Evolutionary conservation across 2,113 vertebrate genomes (phyloP).

Genomic region (Myotis davidii): DNA sequence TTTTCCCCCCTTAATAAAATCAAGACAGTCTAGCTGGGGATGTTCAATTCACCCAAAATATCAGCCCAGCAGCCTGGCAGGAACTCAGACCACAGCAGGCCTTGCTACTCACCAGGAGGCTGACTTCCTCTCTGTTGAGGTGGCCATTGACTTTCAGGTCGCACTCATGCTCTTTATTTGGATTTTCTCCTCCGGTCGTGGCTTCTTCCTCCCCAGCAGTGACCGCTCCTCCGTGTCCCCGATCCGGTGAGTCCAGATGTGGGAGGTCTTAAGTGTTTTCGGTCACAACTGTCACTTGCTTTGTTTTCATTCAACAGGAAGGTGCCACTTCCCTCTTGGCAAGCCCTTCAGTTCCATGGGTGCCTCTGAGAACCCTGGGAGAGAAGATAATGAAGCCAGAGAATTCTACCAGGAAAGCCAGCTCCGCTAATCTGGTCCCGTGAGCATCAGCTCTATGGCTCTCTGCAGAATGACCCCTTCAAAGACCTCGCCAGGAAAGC

Average conservation of each 20-base stretch:
- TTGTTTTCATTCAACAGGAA: constrained; percentile 2
- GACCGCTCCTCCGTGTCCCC: neutral
- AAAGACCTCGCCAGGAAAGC: neutral
- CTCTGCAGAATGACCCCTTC: neutral
- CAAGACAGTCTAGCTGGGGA: neutral
- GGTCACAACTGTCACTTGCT: neutral
- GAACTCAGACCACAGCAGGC: neutral
- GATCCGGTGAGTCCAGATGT: neutral
- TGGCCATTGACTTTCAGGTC: constrained; percentile 75
- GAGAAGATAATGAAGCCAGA: neutral
- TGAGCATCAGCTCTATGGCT: neutral
- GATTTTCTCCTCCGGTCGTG: neutral
- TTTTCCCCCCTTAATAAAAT: neutral
- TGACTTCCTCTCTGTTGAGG: constrained; percentile 33
- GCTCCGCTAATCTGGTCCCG: neutral
- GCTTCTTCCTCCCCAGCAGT: neutral
- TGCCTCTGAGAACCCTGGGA: neutral
- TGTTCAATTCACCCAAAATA: neutral
- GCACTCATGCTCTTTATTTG: constrained; percentile 20
- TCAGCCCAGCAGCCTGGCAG: neutral
- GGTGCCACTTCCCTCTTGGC: neutral
- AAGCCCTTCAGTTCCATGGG: neutral
- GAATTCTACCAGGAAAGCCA: neutral
- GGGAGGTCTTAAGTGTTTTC: neutral
- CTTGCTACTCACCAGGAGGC: constrained; percentile 78